Percentiles rank a stretch among this genome's conserved stretches.
These are phyloP conservation scores for Timema cristinae DNA, from an alignment of 2,888 invertebrate genomes.

Conservation along the genomic window DNA sequence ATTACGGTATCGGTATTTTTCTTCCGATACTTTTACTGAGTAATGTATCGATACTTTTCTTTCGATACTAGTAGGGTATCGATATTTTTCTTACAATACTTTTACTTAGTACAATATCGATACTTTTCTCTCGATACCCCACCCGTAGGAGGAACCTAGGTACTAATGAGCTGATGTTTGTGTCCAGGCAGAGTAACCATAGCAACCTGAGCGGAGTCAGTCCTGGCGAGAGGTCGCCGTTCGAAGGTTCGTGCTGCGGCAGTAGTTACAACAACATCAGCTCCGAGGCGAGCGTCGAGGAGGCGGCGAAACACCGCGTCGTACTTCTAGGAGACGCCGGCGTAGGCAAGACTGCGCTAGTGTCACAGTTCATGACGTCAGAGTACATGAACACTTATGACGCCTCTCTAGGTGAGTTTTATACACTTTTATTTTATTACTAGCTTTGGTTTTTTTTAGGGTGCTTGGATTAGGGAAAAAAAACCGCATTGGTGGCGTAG, in stretches of 20 bases:
- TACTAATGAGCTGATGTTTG: slow-evolving; percentile 9
- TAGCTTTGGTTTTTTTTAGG: too few species aligned
- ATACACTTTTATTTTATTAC: too few species aligned
- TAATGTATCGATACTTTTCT: too few species aligned
- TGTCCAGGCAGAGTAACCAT: slow-evolving; percentile 48
- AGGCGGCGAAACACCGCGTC: slow-evolving; percentile 69
- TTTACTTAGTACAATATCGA: too few species aligned
- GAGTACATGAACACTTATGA: slow-evolving; percentile 95
- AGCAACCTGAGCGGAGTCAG: slow-evolving; percentile 55
- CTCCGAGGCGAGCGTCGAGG: slow-evolving; percentile 66
- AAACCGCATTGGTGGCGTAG: slow-evolving; percentile 11
- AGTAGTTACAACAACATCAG: slow-evolving; percentile 70
- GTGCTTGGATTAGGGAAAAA: not conserved
- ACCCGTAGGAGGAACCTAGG: not conserved
- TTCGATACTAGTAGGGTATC: too few species aligned
- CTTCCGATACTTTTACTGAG: too few species aligned
- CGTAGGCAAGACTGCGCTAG: slow-evolving; percentile 86
- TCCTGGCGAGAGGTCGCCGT: slow-evolving; percentile 66
- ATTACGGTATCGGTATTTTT: too few species aligned
- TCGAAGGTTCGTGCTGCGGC: slow-evolving; percentile 82
- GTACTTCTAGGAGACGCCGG: slow-evolving; percentile 79
- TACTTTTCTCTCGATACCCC: too few species aligned
- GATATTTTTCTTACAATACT: too few species aligned
- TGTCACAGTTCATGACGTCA: slow-evolving; percentile 91
- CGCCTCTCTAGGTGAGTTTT: slow-evolving; percentile 74